Base-by-base conservation (phyloP, 2,888 invertebrate species). In the Nomada ferruginata region DNA sequence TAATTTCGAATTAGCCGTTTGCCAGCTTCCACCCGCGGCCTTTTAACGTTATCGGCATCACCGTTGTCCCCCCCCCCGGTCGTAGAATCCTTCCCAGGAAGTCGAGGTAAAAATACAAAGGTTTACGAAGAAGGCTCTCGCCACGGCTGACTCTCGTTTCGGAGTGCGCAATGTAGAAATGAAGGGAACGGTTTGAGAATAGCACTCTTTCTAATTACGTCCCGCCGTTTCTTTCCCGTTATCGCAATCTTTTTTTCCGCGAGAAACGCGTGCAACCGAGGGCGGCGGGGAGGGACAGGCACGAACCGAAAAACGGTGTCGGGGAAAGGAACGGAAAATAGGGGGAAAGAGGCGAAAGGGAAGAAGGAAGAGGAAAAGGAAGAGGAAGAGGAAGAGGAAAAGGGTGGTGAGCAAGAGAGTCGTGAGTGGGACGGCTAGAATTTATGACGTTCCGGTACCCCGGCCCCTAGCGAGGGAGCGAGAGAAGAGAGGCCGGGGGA, bases 361-460 rank as follows among this genome's bases (percentile, higher is more conserved):
- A 55, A 59, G 68, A 47, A 72, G 72, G 65, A 65, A 63, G 57
- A 23, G 36, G 78, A 82, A 69, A 57, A 42, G 36, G 42, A 53
- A 66, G 61, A 18, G 26, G 42, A 55, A 59, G 68, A 47, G 72
- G 65, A 65, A 63, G 60, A 23, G 36, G 78, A 82, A 69, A 57
- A 36, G 78, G 76, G 76, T 26, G 65, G 73, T 15, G 79, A 76
- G 81, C 57, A 69, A 82, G 80, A 80, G 78, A 85, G 78, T 65
- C 60, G 53, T 69, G 71, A 71, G 82, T 65, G 63, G 85, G 79
- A 82, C 84, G 76, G 83, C 63, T 80, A 36, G 83, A 85, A 89
- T 90, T 89, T 88, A 89, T 87, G 87, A 87, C 88, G 86, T 89
- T 88, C 87, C 87, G 87, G 87, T 83, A 78, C 20, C 5, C 82